Evolutionary conservation across 2,113 vertebrate species (phyloP).

Genomic region (Melanostigma gelatinosum): DNA sequence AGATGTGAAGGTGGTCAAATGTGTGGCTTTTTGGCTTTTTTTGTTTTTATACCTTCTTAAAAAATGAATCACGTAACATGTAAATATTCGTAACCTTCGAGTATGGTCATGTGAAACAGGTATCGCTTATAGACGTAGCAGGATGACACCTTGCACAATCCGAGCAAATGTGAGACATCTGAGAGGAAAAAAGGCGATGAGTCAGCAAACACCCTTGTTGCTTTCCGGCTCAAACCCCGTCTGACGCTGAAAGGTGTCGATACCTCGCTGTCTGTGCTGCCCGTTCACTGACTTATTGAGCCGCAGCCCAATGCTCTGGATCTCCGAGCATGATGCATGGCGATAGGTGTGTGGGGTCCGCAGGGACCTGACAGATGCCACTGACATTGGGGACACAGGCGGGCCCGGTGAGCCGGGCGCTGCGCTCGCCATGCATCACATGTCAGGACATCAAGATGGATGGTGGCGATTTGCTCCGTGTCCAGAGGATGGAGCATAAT

Average conservation of each 20-base stretch:
- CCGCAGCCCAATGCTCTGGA: conserved; percentile 58
- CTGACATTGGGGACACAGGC: conserved; percentile 35
- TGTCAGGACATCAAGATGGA: conserved; percentile 60
- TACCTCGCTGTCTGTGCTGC: conserved; percentile 28
- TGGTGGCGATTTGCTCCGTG: conserved; percentile 47
- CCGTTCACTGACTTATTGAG: conserved; percentile 57
- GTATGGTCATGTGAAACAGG: no score
- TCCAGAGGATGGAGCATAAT: conserved; percentile 47
- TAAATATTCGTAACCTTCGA: no score
- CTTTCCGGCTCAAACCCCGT: conserved; percentile 45
- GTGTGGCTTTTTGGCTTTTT: neutral
- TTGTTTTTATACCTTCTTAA: no score
- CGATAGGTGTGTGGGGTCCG: conserved; percentile 13
- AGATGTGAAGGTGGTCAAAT: neutral
- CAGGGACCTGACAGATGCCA: conserved; percentile 34
- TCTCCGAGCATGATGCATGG: conserved; percentile 55
- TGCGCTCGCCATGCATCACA: neutral
- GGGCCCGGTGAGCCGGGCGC: neutral
- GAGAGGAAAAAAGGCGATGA: neutral
- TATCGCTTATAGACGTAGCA: no score
- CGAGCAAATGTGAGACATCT: conserved; percentile 17
- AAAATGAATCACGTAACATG: neutral
- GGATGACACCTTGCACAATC: neutral
- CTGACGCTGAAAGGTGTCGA: conserved; percentile 52
- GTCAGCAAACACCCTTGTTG: conserved; percentile 33